Evolutionary conservation across 2,797 vertebrate genomes (phyloP).

Genomic region (Manis javanica): DNA sequence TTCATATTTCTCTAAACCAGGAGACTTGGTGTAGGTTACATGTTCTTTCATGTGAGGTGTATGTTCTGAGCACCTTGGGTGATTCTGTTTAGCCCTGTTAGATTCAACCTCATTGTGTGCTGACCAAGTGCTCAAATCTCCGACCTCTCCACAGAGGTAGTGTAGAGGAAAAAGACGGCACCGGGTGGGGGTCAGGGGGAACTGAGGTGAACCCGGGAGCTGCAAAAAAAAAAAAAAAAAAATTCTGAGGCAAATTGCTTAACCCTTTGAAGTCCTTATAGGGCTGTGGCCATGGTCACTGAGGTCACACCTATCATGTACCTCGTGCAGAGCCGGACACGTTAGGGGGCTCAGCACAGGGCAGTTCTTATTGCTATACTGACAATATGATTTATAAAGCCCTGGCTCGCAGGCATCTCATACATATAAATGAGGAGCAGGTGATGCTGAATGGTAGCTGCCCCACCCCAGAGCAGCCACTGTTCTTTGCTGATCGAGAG

Average conservation of each 20-base stretch:
- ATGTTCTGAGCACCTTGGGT: background rate
- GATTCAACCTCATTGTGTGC: background rate
- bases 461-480: background rate
- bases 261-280: background rate
- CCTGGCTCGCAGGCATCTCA: background rate
- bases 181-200: background rate
- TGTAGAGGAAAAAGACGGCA: background rate
- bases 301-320: background rate
- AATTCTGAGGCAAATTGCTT: background rate
- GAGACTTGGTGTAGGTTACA: background rate
- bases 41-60: background rate
- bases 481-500: slow-evolving; percentile 1
- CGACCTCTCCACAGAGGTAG: background rate
- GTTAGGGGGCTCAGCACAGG: background rate
- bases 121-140: background rate
- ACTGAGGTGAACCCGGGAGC: background rate
- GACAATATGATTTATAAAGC: background rate
- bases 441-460: background rate
- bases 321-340: background rate
- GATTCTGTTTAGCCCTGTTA: background rate
- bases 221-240: background rate
- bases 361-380: background rate
- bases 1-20: slow-evolving; percentile 34
- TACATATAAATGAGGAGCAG: background rate
- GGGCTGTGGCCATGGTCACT: background rate